phyloP scores from a whole-genome alignment of 2,113 vertebrate genomes.

The Rhinichthys klamathensis region DNA sequence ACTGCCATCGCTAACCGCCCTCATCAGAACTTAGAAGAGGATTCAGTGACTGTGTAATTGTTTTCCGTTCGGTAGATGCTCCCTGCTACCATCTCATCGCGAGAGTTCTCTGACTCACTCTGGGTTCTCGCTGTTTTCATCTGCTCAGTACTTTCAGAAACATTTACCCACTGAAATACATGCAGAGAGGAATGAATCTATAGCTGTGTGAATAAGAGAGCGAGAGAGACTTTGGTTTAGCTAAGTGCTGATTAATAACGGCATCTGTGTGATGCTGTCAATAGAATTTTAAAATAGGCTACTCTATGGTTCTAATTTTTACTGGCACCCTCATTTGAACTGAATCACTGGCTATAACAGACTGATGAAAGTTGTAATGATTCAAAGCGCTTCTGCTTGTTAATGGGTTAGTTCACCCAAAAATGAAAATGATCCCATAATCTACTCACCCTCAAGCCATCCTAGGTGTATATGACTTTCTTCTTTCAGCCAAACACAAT shows the following conservation, averaged over 20 bases:
- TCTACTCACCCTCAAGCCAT: too few species aligned
- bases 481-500: too few species aligned
- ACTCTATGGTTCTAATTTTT: slow-evolving; percentile 58
- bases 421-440: too few species aligned
- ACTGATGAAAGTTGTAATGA: slow-evolving; percentile 31
- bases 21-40: slow-evolving; percentile 77
- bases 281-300: slow-evolving; percentile 61
- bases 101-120: slow-evolving; percentile 67
- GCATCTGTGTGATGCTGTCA: slow-evolving; percentile 61
- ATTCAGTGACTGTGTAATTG: slow-evolving; percentile 80
- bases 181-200: not conserved
- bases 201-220: not conserved
- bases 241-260: slow-evolving; percentile 52
- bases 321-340: slow-evolving; percentile 61
- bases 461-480: too few species aligned
- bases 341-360: slow-evolving; percentile 57
- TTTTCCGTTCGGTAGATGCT: slow-evolving; percentile 73
- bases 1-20: slow-evolving; percentile 72
- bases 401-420: too few species aligned
- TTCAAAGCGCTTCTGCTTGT: not conserved
- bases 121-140: not conserved
- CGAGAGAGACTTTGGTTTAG: slow-evolving; percentile 37
- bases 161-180: not conserved
- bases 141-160: not conserved
- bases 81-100: slow-evolving; percentile 64